phyloP scores from a whole-genome alignment of 2,113 vertebrate species.

The Rhadina sibilatrix region DNA sequence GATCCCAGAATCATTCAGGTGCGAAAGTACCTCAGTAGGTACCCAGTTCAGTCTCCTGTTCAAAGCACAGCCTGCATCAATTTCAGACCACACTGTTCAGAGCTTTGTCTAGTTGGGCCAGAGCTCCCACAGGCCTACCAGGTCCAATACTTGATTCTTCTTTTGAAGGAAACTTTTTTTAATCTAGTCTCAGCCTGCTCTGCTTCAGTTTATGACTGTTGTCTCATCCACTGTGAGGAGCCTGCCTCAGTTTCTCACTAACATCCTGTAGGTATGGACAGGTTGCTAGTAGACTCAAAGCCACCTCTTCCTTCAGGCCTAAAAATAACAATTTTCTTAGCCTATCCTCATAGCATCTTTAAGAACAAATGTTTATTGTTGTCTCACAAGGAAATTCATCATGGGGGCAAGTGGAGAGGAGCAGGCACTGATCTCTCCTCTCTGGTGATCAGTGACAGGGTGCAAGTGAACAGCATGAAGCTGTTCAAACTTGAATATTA shows the following conservation, averaged over 20 bases:
- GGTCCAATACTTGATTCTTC: not conserved
- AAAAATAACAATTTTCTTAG: not conserved
- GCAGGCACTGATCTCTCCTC: not conserved
- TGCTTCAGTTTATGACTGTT: not conserved
- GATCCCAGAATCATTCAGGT: not conserved
- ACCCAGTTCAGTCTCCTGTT: not conserved
- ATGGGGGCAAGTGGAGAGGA: not conserved
- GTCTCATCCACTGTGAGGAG: not conserved
- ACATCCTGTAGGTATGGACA: not conserved
- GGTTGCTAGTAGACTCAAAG: not conserved
- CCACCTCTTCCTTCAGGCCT: not conserved
- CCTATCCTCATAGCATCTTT: not conserved
- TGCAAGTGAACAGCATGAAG: not conserved
- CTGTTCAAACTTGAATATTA: fast-evolving
- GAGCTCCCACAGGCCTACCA: not conserved
- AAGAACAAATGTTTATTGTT: not conserved
- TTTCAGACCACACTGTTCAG: not conserved
- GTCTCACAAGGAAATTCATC: not conserved
- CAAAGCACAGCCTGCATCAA: not conserved
- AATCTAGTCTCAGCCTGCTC: not conserved
- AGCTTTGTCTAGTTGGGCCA: not conserved
- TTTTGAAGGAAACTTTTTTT: not conserved
- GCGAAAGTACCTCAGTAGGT: not conserved
- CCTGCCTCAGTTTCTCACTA: not conserved
- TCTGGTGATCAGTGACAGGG: not conserved